phyloP scores from a whole-genome alignment of 92 coral and sea anemone species.

The Siderastrea siderea region DNA sequence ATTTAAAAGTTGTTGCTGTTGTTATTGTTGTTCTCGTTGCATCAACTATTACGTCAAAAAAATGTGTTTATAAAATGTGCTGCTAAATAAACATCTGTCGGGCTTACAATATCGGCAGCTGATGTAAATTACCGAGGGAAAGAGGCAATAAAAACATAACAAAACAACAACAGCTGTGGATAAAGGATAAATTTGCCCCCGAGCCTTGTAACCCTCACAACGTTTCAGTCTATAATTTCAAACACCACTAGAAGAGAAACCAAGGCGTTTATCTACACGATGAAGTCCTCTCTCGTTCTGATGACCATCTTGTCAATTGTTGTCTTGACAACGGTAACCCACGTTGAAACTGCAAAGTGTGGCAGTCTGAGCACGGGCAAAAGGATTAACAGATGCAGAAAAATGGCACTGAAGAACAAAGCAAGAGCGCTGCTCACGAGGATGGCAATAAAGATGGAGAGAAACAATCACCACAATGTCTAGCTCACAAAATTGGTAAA shows the following conservation, averaged over 20 bases:
- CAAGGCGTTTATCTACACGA: neutral
- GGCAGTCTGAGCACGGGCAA: constrained; percentile 13
- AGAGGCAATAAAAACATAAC: neutral
- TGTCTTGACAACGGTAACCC: neutral
- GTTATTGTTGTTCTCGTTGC: no score
- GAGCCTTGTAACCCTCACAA: neutral
- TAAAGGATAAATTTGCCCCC: neutral
- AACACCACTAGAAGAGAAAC: neutral
- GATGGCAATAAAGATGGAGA: neutral
- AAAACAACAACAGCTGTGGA: neutral
- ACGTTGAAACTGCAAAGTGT: neutral
- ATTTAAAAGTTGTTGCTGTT: no score
- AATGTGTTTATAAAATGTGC: no score
- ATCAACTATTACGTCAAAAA: no score
- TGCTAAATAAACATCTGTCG: no score
- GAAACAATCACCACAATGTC: neutral
- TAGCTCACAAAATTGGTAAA: no score
- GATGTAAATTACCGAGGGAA: neutral
- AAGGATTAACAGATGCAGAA: constrained; percentile 20
- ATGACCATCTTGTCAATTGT: neutral
- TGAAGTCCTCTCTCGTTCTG: constrained; percentile 1
- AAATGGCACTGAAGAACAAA: neutral
- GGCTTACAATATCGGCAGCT: no score
- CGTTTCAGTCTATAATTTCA: neutral
- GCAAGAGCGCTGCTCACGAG: neutral